A percentile compares a stretch with the other conserved stretches of the same genome.
Conservation (phyloP, 2,113 vertebrate species). For the Shinisaurus crocodilurus region DNA sequence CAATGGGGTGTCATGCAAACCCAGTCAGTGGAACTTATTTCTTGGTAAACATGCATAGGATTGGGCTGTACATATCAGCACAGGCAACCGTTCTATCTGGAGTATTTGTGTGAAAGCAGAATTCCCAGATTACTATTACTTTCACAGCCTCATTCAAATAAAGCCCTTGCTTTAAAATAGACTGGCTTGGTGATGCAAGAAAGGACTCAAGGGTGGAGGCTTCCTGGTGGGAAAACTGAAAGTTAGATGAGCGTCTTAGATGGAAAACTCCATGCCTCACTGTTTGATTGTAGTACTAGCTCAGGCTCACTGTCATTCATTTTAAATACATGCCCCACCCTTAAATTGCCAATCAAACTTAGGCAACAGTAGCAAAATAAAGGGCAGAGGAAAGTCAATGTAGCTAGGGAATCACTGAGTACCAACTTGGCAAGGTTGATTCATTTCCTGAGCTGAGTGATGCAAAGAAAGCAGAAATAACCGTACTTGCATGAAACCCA, state of each 20-base stretch:
- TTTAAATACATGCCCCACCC: background rate
- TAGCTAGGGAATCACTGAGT: background rate
- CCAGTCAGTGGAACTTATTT: background rate
- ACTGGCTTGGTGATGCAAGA: background rate
- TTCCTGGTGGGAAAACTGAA: background rate
- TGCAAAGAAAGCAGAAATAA: slow-evolving; percentile 24
- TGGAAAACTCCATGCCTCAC: background rate
- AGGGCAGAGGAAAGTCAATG: background rate
- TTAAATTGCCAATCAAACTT: background rate
- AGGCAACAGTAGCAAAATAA: background rate
- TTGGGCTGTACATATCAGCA: background rate
- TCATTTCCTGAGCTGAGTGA: slow-evolving; percentile 29
- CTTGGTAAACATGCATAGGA: background rate
- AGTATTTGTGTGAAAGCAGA: background rate
- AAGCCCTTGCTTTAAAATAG: background rate
- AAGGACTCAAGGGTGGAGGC: background rate
- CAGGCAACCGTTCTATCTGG: background rate
- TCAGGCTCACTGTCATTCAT: background rate
- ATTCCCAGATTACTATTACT: background rate
- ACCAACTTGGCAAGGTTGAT: background rate
- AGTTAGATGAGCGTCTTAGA: too few species aligned
- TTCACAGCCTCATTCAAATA: background rate
- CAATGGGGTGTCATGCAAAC: too few species aligned
- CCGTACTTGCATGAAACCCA: background rate
- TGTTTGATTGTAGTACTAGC: background rate